These are phyloP conservation scores for Monarcha castaneiventris DNA, from an alignment of 2,113 vertebrate genomes.

Conservation along the genomic window DNA sequence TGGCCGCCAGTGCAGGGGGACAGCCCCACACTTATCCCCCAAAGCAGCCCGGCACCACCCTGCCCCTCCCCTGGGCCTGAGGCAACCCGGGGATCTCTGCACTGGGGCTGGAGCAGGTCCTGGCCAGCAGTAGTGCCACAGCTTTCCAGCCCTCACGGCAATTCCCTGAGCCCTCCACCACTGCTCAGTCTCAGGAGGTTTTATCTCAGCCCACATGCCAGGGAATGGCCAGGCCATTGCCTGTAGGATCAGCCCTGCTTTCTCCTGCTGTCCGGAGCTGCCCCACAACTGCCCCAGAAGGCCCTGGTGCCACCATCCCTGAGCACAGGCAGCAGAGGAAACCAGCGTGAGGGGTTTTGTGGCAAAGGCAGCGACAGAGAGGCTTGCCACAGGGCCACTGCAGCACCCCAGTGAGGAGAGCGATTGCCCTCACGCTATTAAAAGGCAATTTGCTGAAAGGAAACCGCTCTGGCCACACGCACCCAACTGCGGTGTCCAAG, in stretches of 20 bases:
- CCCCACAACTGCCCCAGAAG: not conserved
- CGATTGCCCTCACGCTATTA: accelerated
- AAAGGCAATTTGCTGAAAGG: not conserved
- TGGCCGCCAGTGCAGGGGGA: accelerated
- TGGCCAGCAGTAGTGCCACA: accelerated
- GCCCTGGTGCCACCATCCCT: accelerated
- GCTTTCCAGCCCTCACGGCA: accelerated
- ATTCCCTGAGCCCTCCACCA: not conserved
- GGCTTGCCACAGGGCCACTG: not conserved
- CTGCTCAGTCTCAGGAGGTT: not conserved
- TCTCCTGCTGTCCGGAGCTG: not conserved
- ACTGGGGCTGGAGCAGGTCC: not conserved
- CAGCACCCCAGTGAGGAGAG: not conserved
- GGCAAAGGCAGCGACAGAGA: accelerated
- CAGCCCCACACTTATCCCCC: not conserved
- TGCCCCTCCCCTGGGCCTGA: not conserved
- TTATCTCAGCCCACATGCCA: not conserved
- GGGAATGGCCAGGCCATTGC: accelerated
- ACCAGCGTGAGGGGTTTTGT: not conserved
- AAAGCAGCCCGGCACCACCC: not conserved
- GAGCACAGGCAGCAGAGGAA: accelerated
- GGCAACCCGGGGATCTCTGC: accelerated
- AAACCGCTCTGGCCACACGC: not conserved
- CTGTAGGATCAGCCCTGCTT: accelerated
- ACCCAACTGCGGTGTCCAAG: not conserved